Evolutionary conservation across 2,888 invertebrate genomes (phyloP).

Genomic region (Autographa gamma): DNA sequence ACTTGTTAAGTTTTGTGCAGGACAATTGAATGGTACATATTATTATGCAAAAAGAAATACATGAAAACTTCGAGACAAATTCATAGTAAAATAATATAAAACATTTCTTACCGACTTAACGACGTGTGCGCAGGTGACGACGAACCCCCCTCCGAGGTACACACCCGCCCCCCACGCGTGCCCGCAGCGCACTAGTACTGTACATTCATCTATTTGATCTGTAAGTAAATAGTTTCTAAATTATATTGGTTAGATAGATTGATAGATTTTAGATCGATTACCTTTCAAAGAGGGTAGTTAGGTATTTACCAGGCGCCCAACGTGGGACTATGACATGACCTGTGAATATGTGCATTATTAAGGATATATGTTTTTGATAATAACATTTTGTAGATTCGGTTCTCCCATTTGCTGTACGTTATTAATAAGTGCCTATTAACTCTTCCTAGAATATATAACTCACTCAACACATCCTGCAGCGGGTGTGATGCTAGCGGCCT

Average conservation of each 20-base stretch:
- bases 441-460: too few species aligned
- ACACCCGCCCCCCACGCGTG: conserved; percentile 90
- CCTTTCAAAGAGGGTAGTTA: not conserved
- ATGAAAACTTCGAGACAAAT: too few species aligned
- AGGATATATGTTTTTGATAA: too few species aligned
- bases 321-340: not conserved
- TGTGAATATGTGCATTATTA: too few species aligned
- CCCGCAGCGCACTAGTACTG: conserved; percentile 89
- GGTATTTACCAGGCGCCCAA: conserved; percentile 8
- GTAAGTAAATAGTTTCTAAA: conserved; percentile 36
- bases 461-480: conserved; percentile 69
- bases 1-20: too few species aligned
- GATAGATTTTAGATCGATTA: not conserved
- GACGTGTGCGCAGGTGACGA: conserved; percentile 90
- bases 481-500: conserved; percentile 57
- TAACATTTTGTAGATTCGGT: too few species aligned
- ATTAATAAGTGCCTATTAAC: not conserved
- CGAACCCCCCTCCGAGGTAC: conserved; percentile 85
- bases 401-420: too few species aligned
- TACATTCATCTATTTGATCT: conserved; percentile 85
- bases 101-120: conserved; percentile 84
- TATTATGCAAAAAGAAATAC: too few species aligned
- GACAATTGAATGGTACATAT: too few species aligned
- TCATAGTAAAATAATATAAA: too few species aligned
- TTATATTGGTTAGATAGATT: too few species aligned